Conservation (phyloP, 2,113 vertebrate genomes). For the Formicarius rufipectus region DNA sequence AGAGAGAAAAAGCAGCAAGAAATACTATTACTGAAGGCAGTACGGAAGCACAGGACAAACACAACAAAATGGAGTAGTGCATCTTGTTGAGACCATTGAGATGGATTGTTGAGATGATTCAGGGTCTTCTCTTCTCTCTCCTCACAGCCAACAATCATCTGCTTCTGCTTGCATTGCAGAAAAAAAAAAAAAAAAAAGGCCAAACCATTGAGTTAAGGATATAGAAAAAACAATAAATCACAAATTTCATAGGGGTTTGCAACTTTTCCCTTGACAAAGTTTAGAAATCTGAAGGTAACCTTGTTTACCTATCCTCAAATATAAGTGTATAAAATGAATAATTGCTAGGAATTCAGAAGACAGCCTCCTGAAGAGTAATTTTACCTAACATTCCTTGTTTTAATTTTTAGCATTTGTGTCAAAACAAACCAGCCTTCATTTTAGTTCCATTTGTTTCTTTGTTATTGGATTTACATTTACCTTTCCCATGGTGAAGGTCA, state of each 20-base stretch:
- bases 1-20: not conserved
- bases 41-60: not conserved
- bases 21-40: not conserved
- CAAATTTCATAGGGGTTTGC: not conserved
- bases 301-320: not conserved
- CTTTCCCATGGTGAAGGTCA: constrained; percentile 62
- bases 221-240: not conserved
- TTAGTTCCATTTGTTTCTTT: constrained; percentile 56
- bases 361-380: not conserved
- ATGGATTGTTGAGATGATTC: not conserved
- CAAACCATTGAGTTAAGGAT: not conserved
- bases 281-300: not conserved
- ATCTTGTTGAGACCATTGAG: not conserved
- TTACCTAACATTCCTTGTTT: not conserved
- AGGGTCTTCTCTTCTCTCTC: not conserved
- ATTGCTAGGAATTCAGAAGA: not conserved
- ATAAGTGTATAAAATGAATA: not conserved
- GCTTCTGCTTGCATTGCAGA: not conserved
- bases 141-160: not conserved
- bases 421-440: constrained; percentile 42
- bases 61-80: not conserved
- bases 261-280: not conserved
- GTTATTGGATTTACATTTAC: constrained; percentile 64
- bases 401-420: not conserved
- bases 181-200: too few species aligned